A percentile compares a stretch with the other conserved stretches of the same genome.
Conservation (phyloP, 2,888 invertebrate genomes). For the Operophtera brumata region DNA sequence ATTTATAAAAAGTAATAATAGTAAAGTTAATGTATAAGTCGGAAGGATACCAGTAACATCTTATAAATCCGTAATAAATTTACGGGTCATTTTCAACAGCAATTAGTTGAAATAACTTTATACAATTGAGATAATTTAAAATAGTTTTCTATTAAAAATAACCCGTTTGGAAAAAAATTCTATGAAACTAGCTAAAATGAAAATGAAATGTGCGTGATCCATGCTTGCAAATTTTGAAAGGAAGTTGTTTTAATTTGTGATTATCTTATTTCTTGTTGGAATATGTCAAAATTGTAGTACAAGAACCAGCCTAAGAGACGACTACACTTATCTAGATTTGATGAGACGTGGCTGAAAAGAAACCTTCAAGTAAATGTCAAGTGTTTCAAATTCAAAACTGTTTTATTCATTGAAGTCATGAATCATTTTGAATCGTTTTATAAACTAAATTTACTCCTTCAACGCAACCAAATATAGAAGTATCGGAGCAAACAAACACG, state of each 20-base stretch:
- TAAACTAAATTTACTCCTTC: too few species aligned
- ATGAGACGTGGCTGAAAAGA: too few species aligned
- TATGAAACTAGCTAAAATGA: slow-evolving; percentile 11
- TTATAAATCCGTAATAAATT: not conserved
- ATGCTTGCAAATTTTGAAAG: slow-evolving; percentile 34
- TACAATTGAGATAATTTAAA: too few species aligned
- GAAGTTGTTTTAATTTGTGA: not conserved
- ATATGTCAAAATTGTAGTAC: not conserved
- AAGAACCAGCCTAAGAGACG: too few species aligned
- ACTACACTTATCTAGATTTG: too few species aligned
- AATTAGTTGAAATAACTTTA: not conserved
- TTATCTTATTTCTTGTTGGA: not conserved
- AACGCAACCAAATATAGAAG: too few species aligned
- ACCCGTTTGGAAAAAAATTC: not conserved
- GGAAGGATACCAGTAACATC: slow-evolving; percentile 19
- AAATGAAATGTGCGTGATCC: slow-evolving; percentile 35
- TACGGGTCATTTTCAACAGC: slow-evolving; percentile 8
- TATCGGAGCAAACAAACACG: too few species aligned
- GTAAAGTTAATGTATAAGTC: not conserved
- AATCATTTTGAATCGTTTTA: too few species aligned
- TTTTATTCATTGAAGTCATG: too few species aligned
- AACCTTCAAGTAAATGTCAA: too few species aligned
- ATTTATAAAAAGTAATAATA: too few species aligned
- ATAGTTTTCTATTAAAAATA: not conserved
- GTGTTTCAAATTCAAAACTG: too few species aligned